Evolutionary conservation across 2,797 vertebrate genomes (phyloP).

Genomic region (Enteromius trimaculatus): DNA sequence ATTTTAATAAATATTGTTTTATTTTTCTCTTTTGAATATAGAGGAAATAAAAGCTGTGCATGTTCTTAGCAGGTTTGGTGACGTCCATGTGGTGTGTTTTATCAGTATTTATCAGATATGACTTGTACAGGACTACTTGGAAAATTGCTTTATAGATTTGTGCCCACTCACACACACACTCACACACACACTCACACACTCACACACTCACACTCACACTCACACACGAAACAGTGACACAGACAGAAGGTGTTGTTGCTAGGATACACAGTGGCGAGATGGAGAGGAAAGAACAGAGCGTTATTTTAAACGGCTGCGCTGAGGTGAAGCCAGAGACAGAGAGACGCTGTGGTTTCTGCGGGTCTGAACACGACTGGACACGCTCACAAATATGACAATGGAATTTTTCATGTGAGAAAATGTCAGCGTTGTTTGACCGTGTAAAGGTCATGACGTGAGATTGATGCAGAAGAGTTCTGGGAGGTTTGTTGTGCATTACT

Average conservation of each 20-base stretch:
- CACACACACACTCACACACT: not conserved
- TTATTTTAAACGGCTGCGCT: not conserved
- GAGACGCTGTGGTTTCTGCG: not conserved
- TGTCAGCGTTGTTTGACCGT: not conserved
- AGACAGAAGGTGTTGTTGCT: constrained; percentile 81
- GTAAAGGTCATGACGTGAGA: too few relatives aligned
- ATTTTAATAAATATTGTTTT: not conserved
- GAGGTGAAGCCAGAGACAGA: not conserved
- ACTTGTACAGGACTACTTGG: not conserved
- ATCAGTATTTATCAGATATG: constrained; percentile 7
- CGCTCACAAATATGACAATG: not conserved
- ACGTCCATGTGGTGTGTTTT: not conserved
- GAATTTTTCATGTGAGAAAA: not conserved
- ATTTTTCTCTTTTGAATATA: not conserved
- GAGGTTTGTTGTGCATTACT: not conserved
- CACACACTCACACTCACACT: constrained; percentile 67
- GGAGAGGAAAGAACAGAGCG: constrained; percentile 35
- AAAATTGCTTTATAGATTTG: constrained; percentile 3
- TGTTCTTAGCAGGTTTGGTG: not conserved
- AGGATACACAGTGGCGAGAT: constrained; percentile 77
- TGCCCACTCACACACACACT: not conserved
- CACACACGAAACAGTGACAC: constrained; percentile 78
- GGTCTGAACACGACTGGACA: not conserved
- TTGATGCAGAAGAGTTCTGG: not conserved
- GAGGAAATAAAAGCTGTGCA: not conserved